phyloP scores from a whole-genome alignment of 2,888 invertebrate species.

The Drosophila incognita region DNA sequence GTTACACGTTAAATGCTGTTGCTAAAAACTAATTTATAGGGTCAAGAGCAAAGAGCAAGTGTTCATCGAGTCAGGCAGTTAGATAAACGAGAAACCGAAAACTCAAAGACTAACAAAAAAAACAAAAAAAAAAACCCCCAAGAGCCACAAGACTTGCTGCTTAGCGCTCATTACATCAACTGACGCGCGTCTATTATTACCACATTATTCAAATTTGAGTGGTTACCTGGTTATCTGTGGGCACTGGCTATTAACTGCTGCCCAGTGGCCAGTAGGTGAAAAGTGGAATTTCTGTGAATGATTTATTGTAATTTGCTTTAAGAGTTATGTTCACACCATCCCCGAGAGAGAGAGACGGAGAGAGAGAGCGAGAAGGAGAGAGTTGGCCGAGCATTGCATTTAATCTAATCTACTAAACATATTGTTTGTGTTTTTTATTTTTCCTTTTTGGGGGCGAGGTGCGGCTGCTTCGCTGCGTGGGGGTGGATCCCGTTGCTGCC shows the following conservation, averaged over 20 bases:
- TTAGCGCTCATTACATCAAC: constrained; percentile 69
- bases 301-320: constrained; percentile 81
- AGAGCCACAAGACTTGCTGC: constrained; percentile 13
- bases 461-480: constrained; percentile 28
- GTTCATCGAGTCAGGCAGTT: constrained; percentile 30
- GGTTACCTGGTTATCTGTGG: constrained; percentile 32
- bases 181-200: constrained; percentile 80
- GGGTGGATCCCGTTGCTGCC: constrained; percentile 53
- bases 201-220: constrained; percentile 79
- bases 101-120: constrained; percentile 9
- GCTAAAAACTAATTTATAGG: constrained; percentile 68
- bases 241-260: constrained; percentile 28
- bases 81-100: constrained; percentile 24
- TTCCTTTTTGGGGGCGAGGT: constrained; percentile 6
- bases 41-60: constrained; percentile 57
- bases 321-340: constrained; percentile 82
- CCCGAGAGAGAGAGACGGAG: constrained; percentile 9
- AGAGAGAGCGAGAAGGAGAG: not conserved
- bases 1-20: constrained; percentile 61
- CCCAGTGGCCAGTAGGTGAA: constrained; percentile 60
- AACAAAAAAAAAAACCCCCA: not conserved
- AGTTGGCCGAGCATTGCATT: constrained; percentile 54
- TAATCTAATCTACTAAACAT: constrained; percentile 69
- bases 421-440: constrained; percentile 8
- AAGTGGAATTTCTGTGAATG: constrained; percentile 81